These are phyloP conservation scores for Melangyna quadrimaculata DNA, from an alignment of 2,888 invertebrate genomes.

Conservation along the genomic window DNA sequence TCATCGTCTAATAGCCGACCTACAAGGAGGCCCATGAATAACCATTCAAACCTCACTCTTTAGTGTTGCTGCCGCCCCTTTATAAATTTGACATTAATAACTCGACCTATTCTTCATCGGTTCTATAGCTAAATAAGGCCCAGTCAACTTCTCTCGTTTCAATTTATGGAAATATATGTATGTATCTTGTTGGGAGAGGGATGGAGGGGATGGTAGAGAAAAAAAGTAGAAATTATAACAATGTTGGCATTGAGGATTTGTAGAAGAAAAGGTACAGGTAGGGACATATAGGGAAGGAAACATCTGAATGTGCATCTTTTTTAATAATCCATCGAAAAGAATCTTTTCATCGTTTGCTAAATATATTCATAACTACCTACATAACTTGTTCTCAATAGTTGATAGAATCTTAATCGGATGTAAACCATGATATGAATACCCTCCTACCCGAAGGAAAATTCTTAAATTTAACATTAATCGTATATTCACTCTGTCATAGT, in stretches of 20 bases:
- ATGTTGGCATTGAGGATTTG: neutral
- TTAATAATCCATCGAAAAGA: conserved; percentile 27
- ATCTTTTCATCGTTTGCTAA: conserved; percentile 25
- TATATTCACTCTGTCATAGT: conserved; percentile 36
- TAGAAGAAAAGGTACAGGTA: conserved; percentile 19
- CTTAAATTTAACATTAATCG: conserved; percentile 10
- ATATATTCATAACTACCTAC: neutral
- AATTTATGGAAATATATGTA: conserved; percentile 14
- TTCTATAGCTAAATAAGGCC: conserved; percentile 52
- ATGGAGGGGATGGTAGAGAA: neutral
- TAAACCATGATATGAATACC: conserved; percentile 23
- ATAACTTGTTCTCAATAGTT: conserved; percentile 1
- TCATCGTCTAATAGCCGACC: conserved; percentile 10
- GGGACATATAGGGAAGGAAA: neutral
- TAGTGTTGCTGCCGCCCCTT: conserved; percentile 42
- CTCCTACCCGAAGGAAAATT: neutral
- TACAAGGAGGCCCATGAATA: conserved; percentile 45
- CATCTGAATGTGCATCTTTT: conserved; percentile 51
- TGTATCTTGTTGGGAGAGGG: neutral
- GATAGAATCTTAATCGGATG: conserved; percentile 59
- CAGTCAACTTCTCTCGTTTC: neutral
- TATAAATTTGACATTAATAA: conserved; percentile 68
- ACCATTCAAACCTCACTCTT: conserved; percentile 28
- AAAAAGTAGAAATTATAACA: neutral
- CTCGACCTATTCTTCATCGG: conserved; percentile 58